A percentile compares a stretch with the other conserved stretches of the same genome.
phyloP scores from a whole-genome alignment of 2,797 vertebrate species.

The Neosilurus hyrtlii region DNA sequence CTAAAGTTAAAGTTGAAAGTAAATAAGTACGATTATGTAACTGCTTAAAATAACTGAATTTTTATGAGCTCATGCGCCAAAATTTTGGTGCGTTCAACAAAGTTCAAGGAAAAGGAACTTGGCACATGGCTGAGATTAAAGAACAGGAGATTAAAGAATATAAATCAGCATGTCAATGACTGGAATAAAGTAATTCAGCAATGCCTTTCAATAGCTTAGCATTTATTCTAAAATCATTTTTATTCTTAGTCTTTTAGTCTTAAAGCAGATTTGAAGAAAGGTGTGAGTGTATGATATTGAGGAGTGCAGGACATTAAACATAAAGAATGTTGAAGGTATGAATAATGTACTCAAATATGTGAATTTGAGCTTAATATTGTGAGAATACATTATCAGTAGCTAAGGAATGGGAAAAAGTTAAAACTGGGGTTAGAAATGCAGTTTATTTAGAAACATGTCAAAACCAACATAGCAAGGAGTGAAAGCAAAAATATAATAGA shows the following conservation, averaged over 20 bases:
- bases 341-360: neutral
- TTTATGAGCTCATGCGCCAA: neutral
- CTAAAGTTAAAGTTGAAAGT: no score
- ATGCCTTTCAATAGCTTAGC: neutral
- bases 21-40: slow-evolving; percentile 1
- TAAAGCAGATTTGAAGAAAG: neutral
- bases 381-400: neutral
- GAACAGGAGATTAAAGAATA: neutral
- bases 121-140: neutral
- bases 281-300: neutral
- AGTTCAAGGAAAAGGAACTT: slow-evolving; percentile 9
- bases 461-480: neutral
- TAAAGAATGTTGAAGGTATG: neutral
- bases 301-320: neutral
- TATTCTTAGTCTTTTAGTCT: neutral
- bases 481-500: neutral
- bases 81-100: neutral
- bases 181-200: neutral
- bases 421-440: neutral
- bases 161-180: neutral
- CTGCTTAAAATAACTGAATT: neutral
- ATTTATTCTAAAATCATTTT: neutral
- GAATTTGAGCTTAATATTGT: neutral
- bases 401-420: neutral
- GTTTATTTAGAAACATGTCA: neutral